Conservation (phyloP, 2,113 vertebrate genomes). For the Columba livia region DNA sequence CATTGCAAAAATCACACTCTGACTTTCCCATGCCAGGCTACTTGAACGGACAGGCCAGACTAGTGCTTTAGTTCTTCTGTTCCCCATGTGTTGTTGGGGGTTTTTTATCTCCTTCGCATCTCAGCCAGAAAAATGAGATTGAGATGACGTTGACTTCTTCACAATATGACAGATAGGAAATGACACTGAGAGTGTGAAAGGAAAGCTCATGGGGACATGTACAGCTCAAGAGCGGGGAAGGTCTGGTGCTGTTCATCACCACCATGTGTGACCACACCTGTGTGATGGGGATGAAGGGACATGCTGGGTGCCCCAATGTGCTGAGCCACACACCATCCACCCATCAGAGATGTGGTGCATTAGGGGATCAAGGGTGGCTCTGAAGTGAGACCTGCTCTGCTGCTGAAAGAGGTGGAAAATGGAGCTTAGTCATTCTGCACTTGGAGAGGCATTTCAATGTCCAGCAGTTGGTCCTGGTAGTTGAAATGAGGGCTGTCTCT, state of each 20-base stretch:
- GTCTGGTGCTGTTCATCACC: neutral
- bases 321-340: neutral
- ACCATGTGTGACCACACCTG: neutral
- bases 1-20: neutral
- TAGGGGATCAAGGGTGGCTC: neutral
- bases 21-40: neutral
- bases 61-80: neutral
- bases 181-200: neutral
- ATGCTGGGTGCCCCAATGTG: neutral
- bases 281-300: rapidly evolving
- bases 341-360: neutral
- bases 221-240: neutral
- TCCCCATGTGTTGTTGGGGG: rapidly evolving
- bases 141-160: neutral
- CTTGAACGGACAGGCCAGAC: neutral
- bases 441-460: neutral
- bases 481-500: neutral
- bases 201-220: neutral
- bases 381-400: neutral
- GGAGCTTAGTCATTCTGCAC: neutral
- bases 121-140: neutral
- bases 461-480: neutral
- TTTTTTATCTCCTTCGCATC: neutral
- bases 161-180: neutral
- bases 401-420: neutral